These are phyloP conservation scores for Azorinus chamasolen DNA, from an alignment of 2,888 invertebrate genomes.

Conservation along the genomic window DNA sequence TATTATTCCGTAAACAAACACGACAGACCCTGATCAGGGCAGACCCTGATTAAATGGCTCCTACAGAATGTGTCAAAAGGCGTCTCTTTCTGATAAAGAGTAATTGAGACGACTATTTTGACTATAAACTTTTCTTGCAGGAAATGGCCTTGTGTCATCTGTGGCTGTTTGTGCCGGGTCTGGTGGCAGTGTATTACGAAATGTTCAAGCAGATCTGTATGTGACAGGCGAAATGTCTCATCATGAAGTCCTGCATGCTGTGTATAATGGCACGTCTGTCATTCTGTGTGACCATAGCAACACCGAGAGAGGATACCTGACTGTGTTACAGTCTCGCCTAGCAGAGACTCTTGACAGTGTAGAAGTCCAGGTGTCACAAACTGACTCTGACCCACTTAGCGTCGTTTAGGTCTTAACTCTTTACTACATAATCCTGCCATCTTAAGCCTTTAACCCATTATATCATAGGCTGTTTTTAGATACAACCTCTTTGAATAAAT, in stretches of 20 bases:
- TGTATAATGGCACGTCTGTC: constrained; percentile 92
- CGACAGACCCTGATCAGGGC: too few relatives aligned
- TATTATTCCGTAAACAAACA: too few relatives aligned
- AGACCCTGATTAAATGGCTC: too few relatives aligned
- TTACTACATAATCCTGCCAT: too few relatives aligned
- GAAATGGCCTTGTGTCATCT: constrained; percentile 80
- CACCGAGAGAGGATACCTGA: constrained; percentile 95
- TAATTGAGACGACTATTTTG: too few relatives aligned
- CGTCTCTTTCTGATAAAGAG: too few relatives aligned
- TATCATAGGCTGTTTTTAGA: too few relatives aligned
- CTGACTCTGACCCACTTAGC: constrained; percentile 92
- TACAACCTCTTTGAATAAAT: too few relatives aligned
- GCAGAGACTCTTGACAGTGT: constrained; percentile 87
- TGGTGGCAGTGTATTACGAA: constrained; percentile 92
- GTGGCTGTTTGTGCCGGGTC: constrained; percentile 97
- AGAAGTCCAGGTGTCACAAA: constrained; percentile 90
- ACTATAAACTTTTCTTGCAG: too few relatives aligned
- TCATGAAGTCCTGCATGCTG: constrained; percentile 96
- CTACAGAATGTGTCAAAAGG: too few relatives aligned
- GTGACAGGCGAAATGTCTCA: constrained; percentile 97
- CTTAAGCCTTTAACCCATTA: too few relatives aligned
- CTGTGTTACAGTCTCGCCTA: constrained; percentile 88
- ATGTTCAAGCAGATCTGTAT: constrained; percentile 92
- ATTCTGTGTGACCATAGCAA: constrained; percentile 97
- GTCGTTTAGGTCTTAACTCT: constrained; percentile 88